A percentile compares a stretch with the other conserved stretches of the same genome.
These are phyloP conservation scores for Hybognathus amarus DNA, from an alignment of 2,797 vertebrate genomes.

Conservation along the genomic window DNA sequence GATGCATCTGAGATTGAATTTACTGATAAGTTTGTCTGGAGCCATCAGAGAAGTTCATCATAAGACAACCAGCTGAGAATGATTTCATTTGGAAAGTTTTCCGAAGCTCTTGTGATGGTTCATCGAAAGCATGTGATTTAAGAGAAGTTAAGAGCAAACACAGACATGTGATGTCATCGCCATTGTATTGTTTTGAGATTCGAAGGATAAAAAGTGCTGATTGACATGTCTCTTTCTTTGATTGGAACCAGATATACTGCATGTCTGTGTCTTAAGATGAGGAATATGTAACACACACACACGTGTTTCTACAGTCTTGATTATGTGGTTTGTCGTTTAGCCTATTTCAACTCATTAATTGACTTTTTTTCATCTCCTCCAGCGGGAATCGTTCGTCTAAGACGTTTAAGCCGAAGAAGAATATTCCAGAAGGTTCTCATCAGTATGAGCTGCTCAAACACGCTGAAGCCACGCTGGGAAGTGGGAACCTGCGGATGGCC, in stretches of 20 bases:
- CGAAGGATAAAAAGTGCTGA: neutral
- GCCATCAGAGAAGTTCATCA: neutral
- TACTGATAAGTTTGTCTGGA: neutral
- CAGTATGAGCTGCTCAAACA: slow-evolving; percentile 98
- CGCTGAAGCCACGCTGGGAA: slow-evolving; percentile 95
- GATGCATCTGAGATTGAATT: neutral
- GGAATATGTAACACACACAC: neutral
- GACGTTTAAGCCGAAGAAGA: slow-evolving; percentile 99
- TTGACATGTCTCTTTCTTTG: neutral
- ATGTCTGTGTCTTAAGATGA: neutral
- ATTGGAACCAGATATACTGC: neutral
- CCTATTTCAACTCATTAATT: neutral
- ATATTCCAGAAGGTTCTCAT: slow-evolving; percentile 96
- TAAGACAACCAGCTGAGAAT: neutral
- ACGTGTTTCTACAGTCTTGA: neutral
- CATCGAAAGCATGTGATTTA: neutral
- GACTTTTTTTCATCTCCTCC: slow-evolving; percentile 50
- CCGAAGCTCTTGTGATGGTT: neutral
- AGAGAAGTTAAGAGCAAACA: slow-evolving; percentile 8
- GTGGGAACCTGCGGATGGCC: slow-evolving; percentile 94
- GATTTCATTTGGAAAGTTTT: slow-evolving; percentile 5
- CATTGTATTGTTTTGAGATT: neutral
- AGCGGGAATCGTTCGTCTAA: slow-evolving; percentile 93
- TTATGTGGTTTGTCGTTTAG: neutral
- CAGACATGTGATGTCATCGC: slow-evolving; percentile 2